A percentile compares a stretch with the other conserved stretches of the same genome.
Conservation (phyloP, 2,888 invertebrate species). For the Eupithecia vulgata region DNA sequence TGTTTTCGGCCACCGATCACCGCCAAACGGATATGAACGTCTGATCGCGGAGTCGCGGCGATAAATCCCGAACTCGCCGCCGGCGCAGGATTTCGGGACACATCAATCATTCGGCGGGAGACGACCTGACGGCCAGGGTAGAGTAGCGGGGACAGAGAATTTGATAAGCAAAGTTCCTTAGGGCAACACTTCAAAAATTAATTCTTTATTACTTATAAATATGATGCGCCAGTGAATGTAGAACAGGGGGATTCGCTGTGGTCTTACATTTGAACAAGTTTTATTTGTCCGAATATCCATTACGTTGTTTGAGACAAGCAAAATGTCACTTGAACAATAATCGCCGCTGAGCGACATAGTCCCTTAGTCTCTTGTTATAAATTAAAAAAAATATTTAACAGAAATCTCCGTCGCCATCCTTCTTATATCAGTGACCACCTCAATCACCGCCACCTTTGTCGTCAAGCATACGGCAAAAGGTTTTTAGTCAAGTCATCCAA, state of each 20-base stretch:
- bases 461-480: background rate
- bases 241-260: background rate
- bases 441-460: background rate
- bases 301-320: background rate
- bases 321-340: background rate
- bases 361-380: too few relatives aligned
- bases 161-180: background rate
- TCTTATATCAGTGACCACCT: background rate
- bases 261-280: background rate
- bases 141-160: constrained; percentile 15
- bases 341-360: background rate
- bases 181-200: background rate
- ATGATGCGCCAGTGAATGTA: background rate
- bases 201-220: background rate
- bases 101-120: constrained; percentile 72
- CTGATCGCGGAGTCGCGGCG: constrained; percentile 67
- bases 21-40: constrained; percentile 67
- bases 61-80: constrained; percentile 80
- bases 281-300: background rate
- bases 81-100: constrained; percentile 77
- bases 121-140: constrained; percentile 26
- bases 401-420: background rate
- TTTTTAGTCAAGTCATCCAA: constrained; percentile 23
- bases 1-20: constrained; percentile 41
- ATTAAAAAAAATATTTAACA: background rate